phyloP scores from a whole-genome alignment of 1,140 invertebrate genomes.

The Paracyclopina nana region DNA sequence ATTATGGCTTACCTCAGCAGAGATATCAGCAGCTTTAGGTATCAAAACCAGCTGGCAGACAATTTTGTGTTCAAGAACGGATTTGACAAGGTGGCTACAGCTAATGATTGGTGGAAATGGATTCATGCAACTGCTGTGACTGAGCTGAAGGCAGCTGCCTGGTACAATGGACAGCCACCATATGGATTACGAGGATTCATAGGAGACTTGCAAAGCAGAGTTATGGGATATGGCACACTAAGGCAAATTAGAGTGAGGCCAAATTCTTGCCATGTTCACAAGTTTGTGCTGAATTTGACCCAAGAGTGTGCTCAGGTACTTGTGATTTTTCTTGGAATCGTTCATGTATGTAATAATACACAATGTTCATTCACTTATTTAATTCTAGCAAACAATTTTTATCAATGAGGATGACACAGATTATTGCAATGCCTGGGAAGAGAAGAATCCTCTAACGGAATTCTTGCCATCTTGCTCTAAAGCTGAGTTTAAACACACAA shows the following conservation, averaged over 20 bases:
- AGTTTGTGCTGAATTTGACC: neutral
- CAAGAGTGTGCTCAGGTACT: slow-evolving; percentile 9
- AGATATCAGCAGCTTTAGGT: slow-evolving; percentile 26
- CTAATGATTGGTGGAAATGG: slow-evolving; percentile 28
- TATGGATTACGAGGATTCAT: slow-evolving; percentile 32
- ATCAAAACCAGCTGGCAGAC: slow-evolving; percentile 27
- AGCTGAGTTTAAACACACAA: slow-evolving; percentile 18
- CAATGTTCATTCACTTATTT: neutral
- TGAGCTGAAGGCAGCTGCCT: slow-evolving; percentile 28
- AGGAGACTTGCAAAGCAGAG: slow-evolving; percentile 30
- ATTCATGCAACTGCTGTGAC: slow-evolving; percentile 26
- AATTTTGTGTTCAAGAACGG: slow-evolving; percentile 25
- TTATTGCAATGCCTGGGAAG: slow-evolving; percentile 14
- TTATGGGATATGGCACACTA: slow-evolving; percentile 34
- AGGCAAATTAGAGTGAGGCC: slow-evolving; percentile 29
- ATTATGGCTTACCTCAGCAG: slow-evolving; percentile 31
- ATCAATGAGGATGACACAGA: slow-evolving; percentile 14
- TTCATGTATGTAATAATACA: neutral
- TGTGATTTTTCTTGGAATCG: neutral
- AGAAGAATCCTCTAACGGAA: slow-evolving; percentile 6
- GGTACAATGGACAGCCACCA: slow-evolving; percentile 32
- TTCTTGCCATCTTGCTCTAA: slow-evolving; percentile 6
- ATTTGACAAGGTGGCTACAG: slow-evolving; percentile 14
- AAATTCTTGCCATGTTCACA: slow-evolving; percentile 18
- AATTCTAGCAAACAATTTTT: neutral